Evolutionary conservation across 2,888 invertebrate genomes (phyloP).

Genomic region (Rhorus exstirpatorius): DNA sequence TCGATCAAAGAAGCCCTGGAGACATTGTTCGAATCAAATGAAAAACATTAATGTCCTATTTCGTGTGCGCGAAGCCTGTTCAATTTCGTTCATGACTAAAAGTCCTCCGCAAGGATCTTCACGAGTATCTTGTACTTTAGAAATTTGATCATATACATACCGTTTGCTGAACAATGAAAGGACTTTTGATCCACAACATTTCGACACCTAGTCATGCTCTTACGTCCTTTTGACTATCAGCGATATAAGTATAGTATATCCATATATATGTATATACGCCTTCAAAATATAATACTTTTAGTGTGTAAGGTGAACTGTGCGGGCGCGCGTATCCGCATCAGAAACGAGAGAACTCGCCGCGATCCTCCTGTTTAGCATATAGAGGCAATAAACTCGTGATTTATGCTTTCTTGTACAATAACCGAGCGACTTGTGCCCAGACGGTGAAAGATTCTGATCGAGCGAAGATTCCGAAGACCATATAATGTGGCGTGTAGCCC

Average conservation of each 20-base stretch:
- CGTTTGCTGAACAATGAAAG: neutral
- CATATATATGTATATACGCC: conserved; percentile 17
- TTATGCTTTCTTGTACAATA: conserved; percentile 76
- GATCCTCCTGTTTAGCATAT: conserved; percentile 77
- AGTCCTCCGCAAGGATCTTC: neutral
- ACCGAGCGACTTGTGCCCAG: conserved; percentile 60
- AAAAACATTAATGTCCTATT: neutral
- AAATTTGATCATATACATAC: neutral
- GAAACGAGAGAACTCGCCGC: conserved; percentile 42
- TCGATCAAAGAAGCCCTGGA: too few species aligned
- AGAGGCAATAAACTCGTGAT: conserved; percentile 80
- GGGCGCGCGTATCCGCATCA: conserved; percentile 34
- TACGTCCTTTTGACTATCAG: conserved; percentile 11
- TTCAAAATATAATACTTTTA: conserved; percentile 57
- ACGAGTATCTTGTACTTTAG: neutral
- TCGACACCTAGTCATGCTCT: neutral
- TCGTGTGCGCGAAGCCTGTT: neutral
- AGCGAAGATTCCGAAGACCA: conserved; percentile 58
- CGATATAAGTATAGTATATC: conserved; percentile 49
- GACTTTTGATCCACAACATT: neutral
- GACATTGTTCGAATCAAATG: neutral
- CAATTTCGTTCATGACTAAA: neutral
- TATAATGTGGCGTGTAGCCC: neutral
- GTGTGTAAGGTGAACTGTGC: conserved; percentile 43
- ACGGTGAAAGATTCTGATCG: conserved; percentile 67